Evolutionary conservation across 2,113 vertebrate genomes (phyloP).

Genomic region (Lepus europaeus): DNA sequence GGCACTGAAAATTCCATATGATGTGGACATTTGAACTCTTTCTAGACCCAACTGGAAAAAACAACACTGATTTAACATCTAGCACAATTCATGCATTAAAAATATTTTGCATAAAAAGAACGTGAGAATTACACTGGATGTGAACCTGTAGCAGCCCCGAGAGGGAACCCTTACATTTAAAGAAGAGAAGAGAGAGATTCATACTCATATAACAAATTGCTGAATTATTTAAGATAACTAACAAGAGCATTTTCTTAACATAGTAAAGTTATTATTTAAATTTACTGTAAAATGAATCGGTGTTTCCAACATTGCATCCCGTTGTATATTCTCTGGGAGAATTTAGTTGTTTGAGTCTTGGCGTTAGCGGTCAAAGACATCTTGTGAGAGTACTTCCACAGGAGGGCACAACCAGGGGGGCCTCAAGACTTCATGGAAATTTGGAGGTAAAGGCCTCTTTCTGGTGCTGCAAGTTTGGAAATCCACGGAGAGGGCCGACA

Average conservation of each 20-base stretch:
- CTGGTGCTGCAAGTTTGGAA: too few relatives aligned
- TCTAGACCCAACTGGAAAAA: not conserved
- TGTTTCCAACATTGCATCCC: not conserved
- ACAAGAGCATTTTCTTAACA: not conserved
- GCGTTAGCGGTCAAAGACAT: too few relatives aligned
- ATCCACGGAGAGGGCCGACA: too few relatives aligned
- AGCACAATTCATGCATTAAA: not conserved
- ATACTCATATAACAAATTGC: not conserved
- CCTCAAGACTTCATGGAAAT: too few relatives aligned
- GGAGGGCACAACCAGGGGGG: too few relatives aligned
- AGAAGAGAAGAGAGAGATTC: not conserved
- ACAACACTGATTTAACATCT: not conserved
- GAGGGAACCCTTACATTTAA: not conserved
- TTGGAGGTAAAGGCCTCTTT: too few relatives aligned
- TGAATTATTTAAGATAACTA: not conserved
- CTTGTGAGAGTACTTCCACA: too few relatives aligned
- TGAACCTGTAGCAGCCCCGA: not conserved
- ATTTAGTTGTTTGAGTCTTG: not conserved
- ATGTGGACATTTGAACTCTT: constrained; percentile 37
- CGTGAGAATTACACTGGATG: not conserved
- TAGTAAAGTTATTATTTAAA: not conserved
- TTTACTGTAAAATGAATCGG: not conserved
- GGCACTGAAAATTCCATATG: constrained; percentile 21
- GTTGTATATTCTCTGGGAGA: not conserved
- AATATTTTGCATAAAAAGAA: not conserved